Base-by-base conservation (phyloP, 1,140 invertebrate species). In the Drosophila yakuba region DNA sequence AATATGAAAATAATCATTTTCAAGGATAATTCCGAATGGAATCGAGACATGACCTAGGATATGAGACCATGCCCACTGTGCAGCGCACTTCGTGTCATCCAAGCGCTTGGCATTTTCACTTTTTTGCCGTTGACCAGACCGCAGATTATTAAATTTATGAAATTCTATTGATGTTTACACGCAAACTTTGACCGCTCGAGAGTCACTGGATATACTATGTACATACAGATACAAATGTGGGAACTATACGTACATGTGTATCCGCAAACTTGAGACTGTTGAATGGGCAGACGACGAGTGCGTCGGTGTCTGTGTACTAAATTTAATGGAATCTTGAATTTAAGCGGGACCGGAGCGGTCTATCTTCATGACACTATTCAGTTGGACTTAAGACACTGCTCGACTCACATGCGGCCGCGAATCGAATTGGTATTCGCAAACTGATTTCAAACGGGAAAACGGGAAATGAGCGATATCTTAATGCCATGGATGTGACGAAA, bases 141-240 rank as follows among this genome's bases (percentile, higher is more conserved):
- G 44, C 45, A 75, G 80, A 80, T 89, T 90, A 90, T 89, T 89
- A 89, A 89, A 89, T 89, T 89, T 89, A 89, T 89, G 80, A 89
- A 90, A 75, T 89, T 89, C 79, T 89, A 89, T 90, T 89, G 84
- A 89, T 80, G 81, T 83, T 80, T 80, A 88, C 84, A 88, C 83
- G 86, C 80, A 88, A 88, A 89, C 84, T 88, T 83, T 86, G 82
- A 86, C 79, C 82, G 83, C 82, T 76, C 62, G 62, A 79, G 82
- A 48, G 74, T 54, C 32, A 66, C 23, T 71, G 51, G 45, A 7
- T 47, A 45, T 52, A 20, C 39, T 32, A 32, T 7, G 17, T 17
- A 20, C 20, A 20, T 20, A 20, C 20, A 20, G 20, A 32, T 32
- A 32, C 32, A 32, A 32, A 32, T 32, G 56, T 71, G 43, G 45